phyloP scores from a whole-genome alignment of 1,140 invertebrate species.

The Charaxes varanes region DNA sequence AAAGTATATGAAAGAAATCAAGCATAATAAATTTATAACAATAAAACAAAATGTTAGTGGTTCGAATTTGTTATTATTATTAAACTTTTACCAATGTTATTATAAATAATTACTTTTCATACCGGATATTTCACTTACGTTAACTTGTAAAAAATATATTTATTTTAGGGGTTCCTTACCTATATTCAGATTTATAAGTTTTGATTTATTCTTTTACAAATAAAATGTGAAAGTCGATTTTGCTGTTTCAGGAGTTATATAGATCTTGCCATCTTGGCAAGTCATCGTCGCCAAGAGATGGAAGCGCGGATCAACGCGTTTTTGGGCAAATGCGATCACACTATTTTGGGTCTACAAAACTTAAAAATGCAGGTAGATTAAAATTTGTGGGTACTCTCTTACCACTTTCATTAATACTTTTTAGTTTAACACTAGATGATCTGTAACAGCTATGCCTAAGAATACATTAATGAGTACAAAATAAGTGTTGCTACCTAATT shows the following conservation, averaged over 20 bases:
- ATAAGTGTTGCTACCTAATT: too few species aligned
- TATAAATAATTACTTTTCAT: too few species aligned
- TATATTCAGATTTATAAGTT: neutral
- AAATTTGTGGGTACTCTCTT: constrained; percentile 3
- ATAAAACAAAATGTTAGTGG: too few species aligned
- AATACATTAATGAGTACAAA: too few species aligned
- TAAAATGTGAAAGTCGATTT: neutral
- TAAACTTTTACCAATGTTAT: too few species aligned
- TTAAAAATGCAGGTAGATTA: constrained; percentile 48
- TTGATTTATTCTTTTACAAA: neutral
- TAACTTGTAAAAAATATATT: too few species aligned
- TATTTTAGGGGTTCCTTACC: neutral
- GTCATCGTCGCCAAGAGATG: constrained; percentile 49
- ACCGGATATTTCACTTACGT: too few species aligned
- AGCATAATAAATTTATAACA: too few species aligned
- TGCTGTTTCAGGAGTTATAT: constrained; percentile 56
- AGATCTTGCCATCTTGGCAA: constrained; percentile 49
- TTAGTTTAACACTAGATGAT: neutral
- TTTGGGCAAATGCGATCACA: constrained; percentile 47
- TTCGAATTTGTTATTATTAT: too few species aligned
- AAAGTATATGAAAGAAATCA: too few species aligned
- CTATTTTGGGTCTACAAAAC: constrained; percentile 44
- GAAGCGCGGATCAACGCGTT: constrained; percentile 45
- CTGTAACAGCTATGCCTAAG: too few species aligned
- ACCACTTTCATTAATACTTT: neutral